A percentile compares a stretch with the other conserved stretches of the same genome.
Conservation (phyloP, 2,888 invertebrate species). For the Platynereis dumerilii region DNA sequence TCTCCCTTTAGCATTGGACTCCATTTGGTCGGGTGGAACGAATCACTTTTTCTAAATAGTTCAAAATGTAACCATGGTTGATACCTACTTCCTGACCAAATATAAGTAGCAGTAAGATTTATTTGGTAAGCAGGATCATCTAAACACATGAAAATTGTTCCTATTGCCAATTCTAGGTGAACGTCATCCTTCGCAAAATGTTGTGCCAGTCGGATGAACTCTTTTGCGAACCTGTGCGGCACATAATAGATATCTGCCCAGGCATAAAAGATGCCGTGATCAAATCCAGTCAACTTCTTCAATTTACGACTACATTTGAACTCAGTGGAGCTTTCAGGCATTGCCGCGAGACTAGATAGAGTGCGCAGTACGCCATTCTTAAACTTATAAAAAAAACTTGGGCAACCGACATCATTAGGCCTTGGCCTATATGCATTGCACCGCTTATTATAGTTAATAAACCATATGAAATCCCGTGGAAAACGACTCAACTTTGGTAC, state of each 20-base stretch:
- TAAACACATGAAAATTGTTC: constrained; percentile 33
- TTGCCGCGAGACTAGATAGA: too few relatives aligned
- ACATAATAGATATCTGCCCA: constrained; percentile 39
- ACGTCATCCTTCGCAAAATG: constrained; percentile 34
- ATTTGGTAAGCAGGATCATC: constrained; percentile 11
- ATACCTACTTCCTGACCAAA: constrained; percentile 24
- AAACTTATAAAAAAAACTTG: too few relatives aligned
- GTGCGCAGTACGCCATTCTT: too few relatives aligned
- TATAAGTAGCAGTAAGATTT: constrained; percentile 13
- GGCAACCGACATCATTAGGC: constrained; percentile 26
- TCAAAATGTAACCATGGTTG: constrained; percentile 33
- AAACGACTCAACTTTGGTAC: constrained; percentile 17
- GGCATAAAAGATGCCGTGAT: constrained; percentile 27
- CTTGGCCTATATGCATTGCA: too few relatives aligned
- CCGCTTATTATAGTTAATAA: constrained; percentile 30
- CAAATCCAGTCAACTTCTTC: constrained; percentile 26
- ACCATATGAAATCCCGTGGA: constrained; percentile 28
- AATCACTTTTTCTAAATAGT: constrained; percentile 21
- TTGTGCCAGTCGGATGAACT: constrained; percentile 27
- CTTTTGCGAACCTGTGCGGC: constrained; percentile 26
- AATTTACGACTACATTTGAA: constrained; percentile 26
- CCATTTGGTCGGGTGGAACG: constrained; percentile 39
- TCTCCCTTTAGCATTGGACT: too few relatives aligned
- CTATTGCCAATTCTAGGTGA: constrained; percentile 39
- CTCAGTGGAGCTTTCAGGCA: too few relatives aligned